Evolutionary conservation across 2,888 invertebrate species (phyloP).

Genomic region (Dendrolimus pini): DNA sequence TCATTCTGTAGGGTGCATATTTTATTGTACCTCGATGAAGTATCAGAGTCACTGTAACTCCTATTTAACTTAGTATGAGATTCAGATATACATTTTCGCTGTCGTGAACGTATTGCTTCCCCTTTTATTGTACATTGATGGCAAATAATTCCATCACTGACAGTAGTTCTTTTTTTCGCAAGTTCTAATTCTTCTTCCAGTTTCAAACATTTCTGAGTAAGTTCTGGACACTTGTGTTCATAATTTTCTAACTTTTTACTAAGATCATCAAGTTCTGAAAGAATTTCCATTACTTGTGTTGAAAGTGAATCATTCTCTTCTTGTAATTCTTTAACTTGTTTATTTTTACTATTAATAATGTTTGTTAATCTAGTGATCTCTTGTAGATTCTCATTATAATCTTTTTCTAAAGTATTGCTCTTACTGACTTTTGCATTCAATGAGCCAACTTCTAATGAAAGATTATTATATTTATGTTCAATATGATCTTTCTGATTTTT

Average conservation of each 20-base stretch:
- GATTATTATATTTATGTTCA: conserved; percentile 40
- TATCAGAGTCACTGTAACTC: conserved; percentile 56
- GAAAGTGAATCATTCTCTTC: conserved; percentile 74
- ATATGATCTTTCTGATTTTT: conserved; percentile 35
- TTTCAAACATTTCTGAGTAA: conserved; percentile 26
- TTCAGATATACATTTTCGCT: conserved; percentile 19
- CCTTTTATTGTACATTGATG: conserved; percentile 33
- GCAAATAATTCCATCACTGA: conserved; percentile 18
- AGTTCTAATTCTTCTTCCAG: conserved; percentile 22
- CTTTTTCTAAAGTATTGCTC: conserved; percentile 38
- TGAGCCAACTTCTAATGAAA: conserved; percentile 39
- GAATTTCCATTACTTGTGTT: conserved; percentile 73
- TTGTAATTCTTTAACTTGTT: conserved; percentile 51
- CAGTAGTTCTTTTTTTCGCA: conserved; percentile 11
- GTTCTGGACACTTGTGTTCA: conserved; percentile 29
- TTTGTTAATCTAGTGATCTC: conserved; percentile 35
- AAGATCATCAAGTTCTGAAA: conserved; percentile 71
- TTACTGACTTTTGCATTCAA: conserved; percentile 40
- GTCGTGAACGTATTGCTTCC: conserved; percentile 23
- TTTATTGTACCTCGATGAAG: conserved; percentile 51
- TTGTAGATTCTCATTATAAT: conserved; percentile 27
- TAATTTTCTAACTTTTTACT: conserved; percentile 46
- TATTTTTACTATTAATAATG: conserved; percentile 27
- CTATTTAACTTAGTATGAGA: conserved; percentile 41
- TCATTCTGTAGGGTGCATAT: conserved; percentile 61